Evolutionary conservation across 2,113 vertebrate genomes (phyloP), one percentile per base, ranked within the genome.

Genomic region (Ivindomyrus marchei): DNA sequence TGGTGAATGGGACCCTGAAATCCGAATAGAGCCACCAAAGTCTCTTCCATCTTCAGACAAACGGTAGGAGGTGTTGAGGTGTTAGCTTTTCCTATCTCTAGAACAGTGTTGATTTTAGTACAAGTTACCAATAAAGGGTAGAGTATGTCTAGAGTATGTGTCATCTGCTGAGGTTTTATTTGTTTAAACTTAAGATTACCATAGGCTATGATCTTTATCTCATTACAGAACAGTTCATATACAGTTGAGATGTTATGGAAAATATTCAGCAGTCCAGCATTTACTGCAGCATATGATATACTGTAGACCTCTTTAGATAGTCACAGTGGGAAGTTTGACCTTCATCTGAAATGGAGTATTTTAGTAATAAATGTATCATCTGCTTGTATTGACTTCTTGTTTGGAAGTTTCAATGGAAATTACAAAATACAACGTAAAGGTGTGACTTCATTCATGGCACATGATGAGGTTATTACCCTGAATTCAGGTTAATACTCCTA

Each of bases 21-120:
- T 99, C 93, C 96, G 98, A 94, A 99, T 99, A 95, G 98, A 99
- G 90, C 98, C 98, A 17, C 98, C 98, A 50, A 99, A 99, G 93
- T 97, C 96, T 66, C 95, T 99, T 83, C 98, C 98, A 1, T 99
- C 98, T 2, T 97, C 98, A 0, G 98, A 99, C 93, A 99, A 99
- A 95, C 98, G 98, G 98, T 99, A 93, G 15, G 0, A 17, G 13
- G 50, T 36, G 39, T 21, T 50, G 49, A 27, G 27, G 24, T 85
- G 3, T 19, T 85, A n/a, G 19, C 42, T 21, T 49, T 58, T 88
- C 19, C 13, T 45, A 24, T 45, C 31, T 42, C 36, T 58, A 56
- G 31, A 36, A 11, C 17, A 62, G 36, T 88, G 36, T 52, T 47
- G 4, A 24, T 42, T 58, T 88, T 52, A 62, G 52, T 21, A 58